A percentile compares a stretch with the other conserved stretches of the same genome.
Conservation (phyloP, 2,888 invertebrate species). For the Eupithecia inturbata region DNA sequence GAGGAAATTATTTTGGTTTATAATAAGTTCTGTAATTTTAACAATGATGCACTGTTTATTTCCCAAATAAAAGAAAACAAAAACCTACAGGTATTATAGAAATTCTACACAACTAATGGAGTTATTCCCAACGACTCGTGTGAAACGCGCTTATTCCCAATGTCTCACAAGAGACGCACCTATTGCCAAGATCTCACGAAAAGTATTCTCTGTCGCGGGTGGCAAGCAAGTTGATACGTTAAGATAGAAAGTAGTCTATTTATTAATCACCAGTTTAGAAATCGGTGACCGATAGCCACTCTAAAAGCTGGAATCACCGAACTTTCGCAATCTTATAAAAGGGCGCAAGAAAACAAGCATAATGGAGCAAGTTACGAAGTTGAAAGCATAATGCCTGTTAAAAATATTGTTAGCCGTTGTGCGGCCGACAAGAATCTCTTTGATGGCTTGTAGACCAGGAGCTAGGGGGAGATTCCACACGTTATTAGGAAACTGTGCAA, state of each 20-base stretch:
- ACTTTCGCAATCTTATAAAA: constrained; percentile 42
- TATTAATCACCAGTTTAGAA: constrained; percentile 9
- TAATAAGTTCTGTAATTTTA: too few species aligned
- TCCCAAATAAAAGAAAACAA: too few species aligned
- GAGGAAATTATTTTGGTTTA: too few species aligned
- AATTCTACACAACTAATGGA: background rate
- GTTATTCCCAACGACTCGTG: too few species aligned
- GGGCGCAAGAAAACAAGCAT: constrained; percentile 53
- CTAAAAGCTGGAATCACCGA: constrained; percentile 39
- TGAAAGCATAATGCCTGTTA: constrained; percentile 59
- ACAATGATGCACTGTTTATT: too few species aligned
- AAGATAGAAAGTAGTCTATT: background rate
- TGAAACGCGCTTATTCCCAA: too few species aligned
- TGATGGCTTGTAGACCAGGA: constrained; percentile 28
- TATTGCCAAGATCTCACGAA: too few species aligned
- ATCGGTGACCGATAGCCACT: constrained; percentile 15
- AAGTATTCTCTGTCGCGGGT: too few species aligned
- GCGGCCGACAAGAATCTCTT: constrained; percentile 36
- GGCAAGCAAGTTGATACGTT: background rate
- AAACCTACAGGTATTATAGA: too few species aligned
- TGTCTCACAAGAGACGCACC: too few species aligned
- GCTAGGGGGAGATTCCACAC: background rate
- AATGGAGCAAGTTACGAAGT: constrained; percentile 58
- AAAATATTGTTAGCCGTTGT: constrained; percentile 49
- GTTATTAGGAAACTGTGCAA: background rate